Evolutionary conservation across 53 echinoderm and acorn worm genomes (phyloP).

Genomic region (Holothuria scabra): DNA sequence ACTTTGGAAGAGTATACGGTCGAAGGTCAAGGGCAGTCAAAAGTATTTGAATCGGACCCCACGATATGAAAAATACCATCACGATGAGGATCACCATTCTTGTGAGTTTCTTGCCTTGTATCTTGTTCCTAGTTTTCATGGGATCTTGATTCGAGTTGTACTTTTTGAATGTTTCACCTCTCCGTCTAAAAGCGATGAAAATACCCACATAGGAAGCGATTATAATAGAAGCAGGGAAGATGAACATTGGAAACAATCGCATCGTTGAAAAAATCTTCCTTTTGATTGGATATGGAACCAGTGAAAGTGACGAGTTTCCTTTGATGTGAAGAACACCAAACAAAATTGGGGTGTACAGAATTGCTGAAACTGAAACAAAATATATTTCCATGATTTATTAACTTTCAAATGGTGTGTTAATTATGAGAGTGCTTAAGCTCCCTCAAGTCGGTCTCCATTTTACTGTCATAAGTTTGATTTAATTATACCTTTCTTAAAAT

Average conservation of each 20-base stretch:
- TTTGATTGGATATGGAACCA: neutral
- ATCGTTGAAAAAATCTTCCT: conserved; percentile 27
- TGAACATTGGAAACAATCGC: conserved; percentile 26
- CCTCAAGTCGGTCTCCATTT: too few species aligned
- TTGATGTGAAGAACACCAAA: neutral
- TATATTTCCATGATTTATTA: neutral
- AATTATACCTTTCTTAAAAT: too few species aligned
- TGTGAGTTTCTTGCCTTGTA: neutral
- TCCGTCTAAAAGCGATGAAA: neutral
- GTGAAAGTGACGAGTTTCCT: neutral
- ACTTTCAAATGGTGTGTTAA: too few species aligned
- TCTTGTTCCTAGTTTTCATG: neutral
- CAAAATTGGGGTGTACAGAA: conserved; percentile 2
- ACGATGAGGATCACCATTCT: conserved; percentile 29
- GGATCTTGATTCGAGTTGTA: neutral
- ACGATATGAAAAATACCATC: conserved; percentile 24
- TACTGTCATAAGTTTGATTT: too few species aligned
- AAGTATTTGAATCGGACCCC: conserved; percentile 25
- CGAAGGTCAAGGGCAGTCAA: conserved; percentile 32
- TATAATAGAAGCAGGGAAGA: conserved; percentile 7
- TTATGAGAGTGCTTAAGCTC: too few species aligned
- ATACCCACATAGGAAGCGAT: neutral
- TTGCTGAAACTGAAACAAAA: conserved; percentile 15
- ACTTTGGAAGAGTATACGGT: conserved; percentile 3
- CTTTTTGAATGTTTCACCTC: neutral